Evolutionary conservation across 2,113 vertebrate species (phyloP).

Genomic region (Crotalus viridis): DNA sequence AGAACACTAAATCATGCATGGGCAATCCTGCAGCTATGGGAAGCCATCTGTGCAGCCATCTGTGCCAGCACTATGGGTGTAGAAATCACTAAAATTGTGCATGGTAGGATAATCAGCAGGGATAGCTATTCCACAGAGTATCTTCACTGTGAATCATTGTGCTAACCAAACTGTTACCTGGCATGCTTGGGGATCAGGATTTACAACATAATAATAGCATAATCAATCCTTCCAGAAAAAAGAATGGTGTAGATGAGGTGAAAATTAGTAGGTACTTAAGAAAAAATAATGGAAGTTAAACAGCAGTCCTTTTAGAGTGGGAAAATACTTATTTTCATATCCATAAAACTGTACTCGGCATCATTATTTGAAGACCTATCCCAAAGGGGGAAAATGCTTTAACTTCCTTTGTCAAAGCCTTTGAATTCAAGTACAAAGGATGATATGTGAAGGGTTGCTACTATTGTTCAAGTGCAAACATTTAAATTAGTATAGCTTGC

Average conservation of each 20-base stretch:
- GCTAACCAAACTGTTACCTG: neutral
- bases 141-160: neutral
- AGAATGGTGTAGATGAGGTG: neutral
- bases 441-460: neutral
- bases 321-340: neutral
- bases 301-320: neutral
- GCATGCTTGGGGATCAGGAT: neutral
- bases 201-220: neutral
- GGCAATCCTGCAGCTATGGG: neutral
- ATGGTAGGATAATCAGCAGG: neutral
- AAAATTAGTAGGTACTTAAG: neutral
- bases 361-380: neutral
- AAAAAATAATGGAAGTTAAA: neutral
- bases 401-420: rapidly evolving
- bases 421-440: neutral
- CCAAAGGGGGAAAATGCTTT: neutral
- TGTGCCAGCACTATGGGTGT: neutral
- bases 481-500: neutral
- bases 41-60: neutral
- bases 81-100: neutral
- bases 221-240: neutral
- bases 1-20: neutral
- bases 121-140: neutral
- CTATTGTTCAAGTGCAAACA: constrained; percentile 1
- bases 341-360: neutral